Evolutionary conservation across 30 jellyfish, hydroid and myxozoan genomes (phyloP), one percentile per base, ranked within the genome.

Genomic region (Chironex yamaguchii): DNA sequence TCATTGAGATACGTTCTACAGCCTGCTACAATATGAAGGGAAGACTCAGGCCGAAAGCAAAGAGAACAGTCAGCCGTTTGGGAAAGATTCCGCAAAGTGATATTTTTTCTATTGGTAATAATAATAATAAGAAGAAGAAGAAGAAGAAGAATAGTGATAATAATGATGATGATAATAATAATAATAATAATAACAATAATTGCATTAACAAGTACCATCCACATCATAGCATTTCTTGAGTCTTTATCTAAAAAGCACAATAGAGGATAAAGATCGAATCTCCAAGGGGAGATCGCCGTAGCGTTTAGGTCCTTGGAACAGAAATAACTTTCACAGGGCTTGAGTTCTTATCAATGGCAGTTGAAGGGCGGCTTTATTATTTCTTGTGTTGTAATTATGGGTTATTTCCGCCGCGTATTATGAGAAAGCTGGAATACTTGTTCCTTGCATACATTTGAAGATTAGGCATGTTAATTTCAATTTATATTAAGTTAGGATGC

Each of bases 291-390:
- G 82, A 35, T 80, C 58, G 72, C 66, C 66, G 53, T 53, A 58
- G 35, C 82, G 42, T 9, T 35, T 52, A 82, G 69, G 92, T 52
- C 79, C 86, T 82, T 82, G 92, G 30, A 82, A 67, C 87, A 6
- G 36, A 68, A 82, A 67, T 22, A 54, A 82, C 52, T 67, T 32
- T 34, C 85, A 67, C 33, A 62, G 80, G 14, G 92, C 85, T 29
- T 68, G 86, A 27, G 92, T 68, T 82, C 86, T 82, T 35, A 82
- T 34, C 63, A 51, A 68, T 50, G 92, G 92, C 80, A 67, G 71
- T 2, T 86, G 86, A 3, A 82, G 86, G 34, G 86, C 1, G 53
- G 80, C 85, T 79, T 67, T 82, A 36, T 49, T 67, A 6, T 82
- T 82, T 52, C 92, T 82, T 29, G 79, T 82, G 31, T 62, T 85